Conservation (phyloP, 2,888 invertebrate species). For the Dichetophora obliterata region DNA sequence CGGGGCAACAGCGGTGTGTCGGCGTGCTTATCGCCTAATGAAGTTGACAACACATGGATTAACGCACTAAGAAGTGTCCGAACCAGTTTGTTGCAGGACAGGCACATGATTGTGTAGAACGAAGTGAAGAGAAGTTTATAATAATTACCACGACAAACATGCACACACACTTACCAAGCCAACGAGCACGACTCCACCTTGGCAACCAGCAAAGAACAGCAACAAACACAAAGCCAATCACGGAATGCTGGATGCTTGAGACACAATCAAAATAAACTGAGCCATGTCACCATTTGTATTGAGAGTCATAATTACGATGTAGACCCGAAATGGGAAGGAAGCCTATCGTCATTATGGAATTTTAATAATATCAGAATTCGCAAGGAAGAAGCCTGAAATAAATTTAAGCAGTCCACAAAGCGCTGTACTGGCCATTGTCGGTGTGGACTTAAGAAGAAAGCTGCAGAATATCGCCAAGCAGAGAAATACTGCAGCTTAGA, state of each 20-base stretch:
- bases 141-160: constrained; percentile 43
- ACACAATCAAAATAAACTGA: constrained; percentile 33
- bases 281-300: constrained; percentile 35
- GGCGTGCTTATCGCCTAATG: constrained; percentile 70
- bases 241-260: not conserved
- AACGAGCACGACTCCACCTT: constrained; percentile 14
- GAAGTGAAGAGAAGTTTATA: constrained; percentile 20
- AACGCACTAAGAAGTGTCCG: constrained; percentile 61
- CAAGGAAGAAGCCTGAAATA: not conserved
- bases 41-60: constrained; percentile 71
- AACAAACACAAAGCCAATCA: constrained; percentile 21
- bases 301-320: constrained; percentile 21
- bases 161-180: constrained; percentile 37
- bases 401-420: constrained; percentile 22
- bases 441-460: not conserved
- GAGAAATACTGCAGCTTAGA: constrained; percentile 21
- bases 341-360: constrained; percentile 32
- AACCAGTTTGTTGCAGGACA: constrained; percentile 42
- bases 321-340: constrained; percentile 22
- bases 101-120: constrained; percentile 37
- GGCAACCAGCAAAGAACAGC: not conserved
- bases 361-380: constrained; percentile 30
- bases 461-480: constrained; percentile 7
- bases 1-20: constrained; percentile 56
- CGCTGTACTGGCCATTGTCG: constrained; percentile 1